Percentiles rank a stretch among this genome's conserved stretches.
Evolutionary conservation across 2,113 vertebrate genomes (phyloP).

Genomic region (Hyperoodon ampullatus): DNA sequence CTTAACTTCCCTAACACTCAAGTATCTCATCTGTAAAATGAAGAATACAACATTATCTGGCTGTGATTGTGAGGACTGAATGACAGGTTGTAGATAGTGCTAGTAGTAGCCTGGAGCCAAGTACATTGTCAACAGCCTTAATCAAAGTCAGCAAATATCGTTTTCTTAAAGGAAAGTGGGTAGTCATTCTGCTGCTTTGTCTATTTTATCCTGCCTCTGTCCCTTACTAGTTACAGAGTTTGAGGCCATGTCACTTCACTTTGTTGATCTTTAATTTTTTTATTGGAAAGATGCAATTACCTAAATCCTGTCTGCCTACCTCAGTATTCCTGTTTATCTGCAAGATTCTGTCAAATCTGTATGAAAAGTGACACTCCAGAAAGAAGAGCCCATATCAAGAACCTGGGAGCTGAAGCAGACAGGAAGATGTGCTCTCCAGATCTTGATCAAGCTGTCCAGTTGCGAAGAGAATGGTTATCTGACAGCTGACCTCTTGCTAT

Average conservation of each 20-base stretch:
- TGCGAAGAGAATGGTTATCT: background rate
- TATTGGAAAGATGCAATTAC: background rate
- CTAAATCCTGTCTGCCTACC: background rate
- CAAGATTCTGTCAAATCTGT: background rate
- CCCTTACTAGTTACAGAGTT: background rate
- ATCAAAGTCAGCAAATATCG: background rate
- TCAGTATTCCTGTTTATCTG: background rate
- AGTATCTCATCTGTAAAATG: background rate
- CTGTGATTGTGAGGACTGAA: background rate
- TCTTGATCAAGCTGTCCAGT: background rate
- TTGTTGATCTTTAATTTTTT: background rate
- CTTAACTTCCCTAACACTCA: background rate
- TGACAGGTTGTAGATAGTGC: background rate
- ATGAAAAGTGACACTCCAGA: background rate
- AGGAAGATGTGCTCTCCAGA: background rate
- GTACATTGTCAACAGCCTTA: background rate
- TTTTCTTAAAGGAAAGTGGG: background rate
- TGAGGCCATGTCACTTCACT: background rate
- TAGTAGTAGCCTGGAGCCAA: background rate
- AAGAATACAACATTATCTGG: background rate
- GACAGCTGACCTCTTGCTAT: background rate
- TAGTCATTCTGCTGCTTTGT: background rate
- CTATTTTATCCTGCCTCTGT: background rate
- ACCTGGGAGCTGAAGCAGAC: background rate
- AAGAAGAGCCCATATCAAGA: background rate